phyloP scores from a whole-genome alignment of 2,888 invertebrate species.

The Dioctria rufipes region DNA sequence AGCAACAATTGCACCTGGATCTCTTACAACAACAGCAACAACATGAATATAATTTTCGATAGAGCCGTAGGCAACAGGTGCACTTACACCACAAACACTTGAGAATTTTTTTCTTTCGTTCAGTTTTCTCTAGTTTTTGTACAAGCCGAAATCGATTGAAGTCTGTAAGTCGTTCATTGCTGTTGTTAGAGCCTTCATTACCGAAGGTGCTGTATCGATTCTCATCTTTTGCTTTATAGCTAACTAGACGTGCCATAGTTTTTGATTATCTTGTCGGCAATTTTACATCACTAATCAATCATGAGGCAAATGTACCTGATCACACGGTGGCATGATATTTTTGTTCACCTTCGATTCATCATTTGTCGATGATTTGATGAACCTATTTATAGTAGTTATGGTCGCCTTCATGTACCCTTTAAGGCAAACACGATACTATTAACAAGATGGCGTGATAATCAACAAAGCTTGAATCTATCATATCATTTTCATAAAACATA shows the following conservation, averaged over 20 bases:
- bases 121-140: constrained; percentile 54
- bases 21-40: constrained; percentile 34
- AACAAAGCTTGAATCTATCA: neutral
- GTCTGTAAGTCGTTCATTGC: constrained; percentile 43
- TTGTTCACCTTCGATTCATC: too few species aligned
- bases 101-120: constrained; percentile 36
- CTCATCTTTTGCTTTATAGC: constrained; percentile 60
- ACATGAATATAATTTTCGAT: constrained; percentile 31
- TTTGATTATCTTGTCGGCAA: neutral
- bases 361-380: too few species aligned
- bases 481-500: neutral
- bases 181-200: constrained; percentile 54
- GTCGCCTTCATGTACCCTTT: neutral
- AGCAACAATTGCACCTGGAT: constrained; percentile 61
- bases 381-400: too few species aligned
- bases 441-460: neutral
- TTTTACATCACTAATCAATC: neutral
- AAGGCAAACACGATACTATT: neutral
- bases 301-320: neutral
- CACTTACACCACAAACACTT: constrained; percentile 60
- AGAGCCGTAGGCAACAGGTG: constrained; percentile 54
- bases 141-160: constrained; percentile 39
- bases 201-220: constrained; percentile 61
- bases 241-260: constrained; percentile 61
- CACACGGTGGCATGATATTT: neutral